Base-by-base conservation (phyloP, 2,888 invertebrate species). In the Timandra comae region DNA sequence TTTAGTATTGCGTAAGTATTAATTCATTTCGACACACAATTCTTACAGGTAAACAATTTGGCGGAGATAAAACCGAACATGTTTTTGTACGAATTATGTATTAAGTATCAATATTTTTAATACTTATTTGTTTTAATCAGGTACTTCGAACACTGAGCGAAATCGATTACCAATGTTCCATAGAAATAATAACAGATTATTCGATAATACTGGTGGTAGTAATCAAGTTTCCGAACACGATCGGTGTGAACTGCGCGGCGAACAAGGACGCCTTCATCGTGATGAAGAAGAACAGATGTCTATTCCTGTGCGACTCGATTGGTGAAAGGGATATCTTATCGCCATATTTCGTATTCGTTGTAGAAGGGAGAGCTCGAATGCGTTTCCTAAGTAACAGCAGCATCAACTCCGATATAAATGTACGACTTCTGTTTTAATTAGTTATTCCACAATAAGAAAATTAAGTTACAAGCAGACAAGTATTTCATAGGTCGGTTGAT, bases 341-440 rank as follows among this genome's bases (percentile, higher is more conserved):
- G 0, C 50, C 54, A 0, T 77, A 77, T 35, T 75, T 63, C 31
- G 59, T 66, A 1, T 49, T 68, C 7, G 53, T 62, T 1, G 57
- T 71, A 1, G 54, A 27, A 28, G 59, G 61, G 6, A 63, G 64
- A 27, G 42, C 81, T 3, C 54, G 69, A 4, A 73, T 84, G 16
- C 56, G 63, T 13, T 84, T 77, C 33, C 35, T 72, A 16, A 78
- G 78, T 42, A 82, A 84, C 34, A 81, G 76, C 60, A 81, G 78
- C 36, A 61, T 81, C 12, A 84, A 82, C 44, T 36, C 63, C 2
- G 78, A 80, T 39, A 65, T 82, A 38, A 66, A 71, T 21, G 84
- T 81, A 44, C 64, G 71, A 52, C 20, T 20, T 7, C 20, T 20
- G 1, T 2, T 20, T 7, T 20, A 20, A 5, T 7, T 2, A 20